Conservation (phyloP, 2,797 vertebrate genomes). For the Pyrocephalus nanus region DNA sequence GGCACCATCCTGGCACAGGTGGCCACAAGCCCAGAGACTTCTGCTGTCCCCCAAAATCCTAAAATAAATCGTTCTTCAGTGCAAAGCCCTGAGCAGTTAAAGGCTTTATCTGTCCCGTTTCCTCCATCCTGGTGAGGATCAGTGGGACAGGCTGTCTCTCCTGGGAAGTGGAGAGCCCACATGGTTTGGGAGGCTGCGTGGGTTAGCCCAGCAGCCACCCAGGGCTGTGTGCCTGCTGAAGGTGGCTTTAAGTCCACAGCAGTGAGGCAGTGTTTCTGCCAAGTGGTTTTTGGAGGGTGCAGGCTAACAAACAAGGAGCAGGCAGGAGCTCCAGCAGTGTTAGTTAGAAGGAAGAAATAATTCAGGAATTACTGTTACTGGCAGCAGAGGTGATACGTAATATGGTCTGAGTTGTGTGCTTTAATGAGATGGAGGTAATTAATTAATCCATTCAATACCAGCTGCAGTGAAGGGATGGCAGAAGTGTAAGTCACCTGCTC, state of each 20-base stretch:
- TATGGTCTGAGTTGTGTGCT: neutral
- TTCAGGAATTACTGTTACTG: neutral
- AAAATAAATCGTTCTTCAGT: neutral
- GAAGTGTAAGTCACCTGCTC: accelerated
- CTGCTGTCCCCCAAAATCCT: neutral
- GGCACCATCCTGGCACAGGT: accelerated
- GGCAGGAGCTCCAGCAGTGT: neutral
- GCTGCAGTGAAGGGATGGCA: neutral
- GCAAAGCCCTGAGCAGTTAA: neutral
- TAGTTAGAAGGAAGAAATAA: neutral
- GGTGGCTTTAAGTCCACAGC: neutral
- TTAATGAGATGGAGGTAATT: neutral
- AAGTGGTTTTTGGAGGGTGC: neutral
- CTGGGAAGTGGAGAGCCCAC: accelerated
- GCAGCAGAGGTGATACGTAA: neutral
- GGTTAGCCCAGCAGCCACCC: neutral
- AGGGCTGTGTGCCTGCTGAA: neutral
- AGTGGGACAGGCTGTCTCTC: neutral
- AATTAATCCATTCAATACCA: neutral
- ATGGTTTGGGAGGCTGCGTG: accelerated
- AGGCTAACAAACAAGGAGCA: neutral
- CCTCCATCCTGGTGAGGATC: neutral
- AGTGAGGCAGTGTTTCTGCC: neutral
- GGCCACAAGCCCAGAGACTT: neutral
- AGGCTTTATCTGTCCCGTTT: neutral